These are phyloP conservation scores for Tautogolabrus adspersus DNA, from an alignment of 2,113 vertebrate species.

Conservation along the genomic window DNA sequence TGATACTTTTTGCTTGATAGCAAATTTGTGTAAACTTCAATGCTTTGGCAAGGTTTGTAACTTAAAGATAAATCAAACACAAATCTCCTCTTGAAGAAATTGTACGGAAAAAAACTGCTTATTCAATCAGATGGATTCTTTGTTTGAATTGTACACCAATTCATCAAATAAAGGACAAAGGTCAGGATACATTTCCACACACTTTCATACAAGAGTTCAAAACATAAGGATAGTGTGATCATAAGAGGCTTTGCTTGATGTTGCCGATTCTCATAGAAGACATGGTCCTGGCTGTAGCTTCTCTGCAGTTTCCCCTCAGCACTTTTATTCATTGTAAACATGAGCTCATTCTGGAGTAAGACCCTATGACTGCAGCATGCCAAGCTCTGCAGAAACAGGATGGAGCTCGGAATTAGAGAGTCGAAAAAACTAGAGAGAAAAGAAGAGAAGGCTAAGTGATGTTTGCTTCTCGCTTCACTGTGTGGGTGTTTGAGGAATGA, in stretches of 20 bases:
- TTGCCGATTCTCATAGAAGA: conserved; percentile 52
- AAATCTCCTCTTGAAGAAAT: no score
- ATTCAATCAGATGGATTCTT: no score
- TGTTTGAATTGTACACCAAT: no score
- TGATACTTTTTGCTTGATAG: conserved; percentile 26
- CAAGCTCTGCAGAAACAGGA: conserved; percentile 47
- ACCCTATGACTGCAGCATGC: conserved; percentile 37
- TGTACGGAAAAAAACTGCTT: no score
- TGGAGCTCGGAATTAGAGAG: conserved; percentile 23
- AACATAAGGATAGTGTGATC: conserved; percentile 37
- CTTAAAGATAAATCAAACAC: no score
- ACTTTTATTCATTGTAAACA: conserved; percentile 75
- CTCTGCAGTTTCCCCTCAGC: conserved; percentile 59
- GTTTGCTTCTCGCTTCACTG: conserved; percentile 51
- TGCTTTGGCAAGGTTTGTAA: neutral
- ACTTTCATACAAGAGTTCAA: neutral
- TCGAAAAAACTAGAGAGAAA: neutral
- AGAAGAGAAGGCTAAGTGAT: neutral
- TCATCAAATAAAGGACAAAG: neutral
- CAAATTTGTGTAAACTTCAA: conserved; percentile 56
- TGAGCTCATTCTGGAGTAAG: conserved; percentile 69
- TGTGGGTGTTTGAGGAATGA: conserved; percentile 67
- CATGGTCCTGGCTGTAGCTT: conserved; percentile 49
- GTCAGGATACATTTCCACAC: neutral
- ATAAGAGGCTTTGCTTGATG: conserved; percentile 14